Evolutionary conservation across 2,888 invertebrate species (phyloP).

Genomic region (Dicycla oo): DNA sequence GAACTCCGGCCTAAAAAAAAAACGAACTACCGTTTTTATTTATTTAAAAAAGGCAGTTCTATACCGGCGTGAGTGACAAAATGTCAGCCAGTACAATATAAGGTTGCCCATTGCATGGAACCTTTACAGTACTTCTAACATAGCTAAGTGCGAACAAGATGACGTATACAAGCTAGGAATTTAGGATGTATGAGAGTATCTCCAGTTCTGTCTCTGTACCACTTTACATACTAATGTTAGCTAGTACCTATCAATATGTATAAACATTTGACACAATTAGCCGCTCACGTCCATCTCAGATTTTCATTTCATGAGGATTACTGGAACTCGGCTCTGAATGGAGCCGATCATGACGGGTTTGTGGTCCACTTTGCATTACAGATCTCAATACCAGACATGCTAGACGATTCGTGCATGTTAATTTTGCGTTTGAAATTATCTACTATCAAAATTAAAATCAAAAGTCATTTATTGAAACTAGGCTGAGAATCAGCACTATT

Average conservation of each 20-base stretch:
- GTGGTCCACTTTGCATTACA: slow-evolving; percentile 26
- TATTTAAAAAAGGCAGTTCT: too few species aligned
- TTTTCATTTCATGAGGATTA: slow-evolving; percentile 56
- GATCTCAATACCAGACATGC: neutral
- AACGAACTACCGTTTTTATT: too few species aligned
- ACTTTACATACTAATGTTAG: slow-evolving; percentile 59
- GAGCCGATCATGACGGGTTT: slow-evolving; percentile 31
- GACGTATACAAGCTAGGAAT: slow-evolving; percentile 53
- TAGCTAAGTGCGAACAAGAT: slow-evolving; percentile 24
- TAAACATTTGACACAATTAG: slow-evolving; percentile 49
- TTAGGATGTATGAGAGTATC: slow-evolving; percentile 49
- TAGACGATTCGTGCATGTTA: slow-evolving; percentile 12
- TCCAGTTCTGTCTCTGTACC: slow-evolving; percentile 37
- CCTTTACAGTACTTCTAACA: too few species aligned
- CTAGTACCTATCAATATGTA: slow-evolving; percentile 61
- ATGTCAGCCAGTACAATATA: too few species aligned
- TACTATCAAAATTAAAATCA: too few species aligned
- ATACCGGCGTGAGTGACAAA: too few species aligned
- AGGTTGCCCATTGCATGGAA: too few species aligned
- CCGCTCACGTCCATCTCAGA: slow-evolving; percentile 34
- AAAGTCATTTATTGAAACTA: too few species aligned
- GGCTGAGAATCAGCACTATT: too few species aligned
- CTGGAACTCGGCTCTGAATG: slow-evolving; percentile 17
- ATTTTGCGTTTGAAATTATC: slow-evolving; percentile 20
- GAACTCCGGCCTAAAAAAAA: too few species aligned